These are phyloP conservation scores for Damaliscus lunatus DNA, from an alignment of 2,113 vertebrate genomes.

Conservation along the genomic window DNA sequence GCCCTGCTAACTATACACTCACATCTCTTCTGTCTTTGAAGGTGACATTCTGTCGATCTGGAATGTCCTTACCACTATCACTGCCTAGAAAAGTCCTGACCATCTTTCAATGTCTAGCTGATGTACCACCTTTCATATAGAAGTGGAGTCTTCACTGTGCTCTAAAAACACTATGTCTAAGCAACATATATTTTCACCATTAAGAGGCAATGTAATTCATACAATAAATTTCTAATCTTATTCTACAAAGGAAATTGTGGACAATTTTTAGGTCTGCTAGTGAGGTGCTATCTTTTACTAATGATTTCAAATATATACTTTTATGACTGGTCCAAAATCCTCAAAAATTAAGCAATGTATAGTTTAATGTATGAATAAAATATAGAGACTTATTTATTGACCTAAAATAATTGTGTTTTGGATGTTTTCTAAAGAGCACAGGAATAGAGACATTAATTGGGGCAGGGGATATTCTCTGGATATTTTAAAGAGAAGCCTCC, in stretches of 20 bases:
- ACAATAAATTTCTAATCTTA: not conserved
- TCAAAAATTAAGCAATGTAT: not conserved
- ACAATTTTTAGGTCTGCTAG: not conserved
- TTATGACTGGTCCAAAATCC: not conserved
- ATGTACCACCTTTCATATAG: not conserved
- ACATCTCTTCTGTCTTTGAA: not conserved
- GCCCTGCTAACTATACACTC: not conserved
- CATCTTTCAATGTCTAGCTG: not conserved
- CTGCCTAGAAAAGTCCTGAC: not conserved
- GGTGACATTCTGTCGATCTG: not conserved
- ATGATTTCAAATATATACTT: not conserved
- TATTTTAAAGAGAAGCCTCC: not conserved
- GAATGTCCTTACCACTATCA: not conserved
- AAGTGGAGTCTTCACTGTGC: not conserved
- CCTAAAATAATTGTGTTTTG: not conserved
- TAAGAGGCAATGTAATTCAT: not conserved
- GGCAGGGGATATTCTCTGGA: not conserved
- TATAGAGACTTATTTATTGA: not conserved
- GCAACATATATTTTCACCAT: not conserved
- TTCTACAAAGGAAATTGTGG: not conserved
- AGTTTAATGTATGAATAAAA: not conserved
- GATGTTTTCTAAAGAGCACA: not conserved
- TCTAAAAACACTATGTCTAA: not conserved
- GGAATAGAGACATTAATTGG: not conserved
- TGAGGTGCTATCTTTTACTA: not conserved